These are phyloP conservation scores for Crypturellus undulatus DNA, from an alignment of 2,113 vertebrate species.

Conservation along the genomic window DNA sequence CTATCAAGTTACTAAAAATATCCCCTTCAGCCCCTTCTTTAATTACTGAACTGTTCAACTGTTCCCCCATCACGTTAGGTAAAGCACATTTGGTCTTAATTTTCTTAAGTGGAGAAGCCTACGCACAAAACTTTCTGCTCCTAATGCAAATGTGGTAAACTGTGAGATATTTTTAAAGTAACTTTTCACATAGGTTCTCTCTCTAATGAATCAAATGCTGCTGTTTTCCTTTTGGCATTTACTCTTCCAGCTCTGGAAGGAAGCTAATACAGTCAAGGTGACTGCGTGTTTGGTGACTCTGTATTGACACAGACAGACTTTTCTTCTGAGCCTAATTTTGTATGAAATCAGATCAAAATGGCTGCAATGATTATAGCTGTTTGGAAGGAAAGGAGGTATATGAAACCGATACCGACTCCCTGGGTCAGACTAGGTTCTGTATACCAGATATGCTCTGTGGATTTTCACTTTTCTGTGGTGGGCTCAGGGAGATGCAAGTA, in stretches of 20 bases:
- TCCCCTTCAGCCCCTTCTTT: neutral
- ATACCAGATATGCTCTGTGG: fast-evolving
- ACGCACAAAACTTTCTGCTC: neutral
- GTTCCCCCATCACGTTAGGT: neutral
- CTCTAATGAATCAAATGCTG: neutral
- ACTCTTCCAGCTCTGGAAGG: neutral
- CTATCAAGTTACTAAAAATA: constrained; percentile 39
- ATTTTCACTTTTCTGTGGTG: neutral
- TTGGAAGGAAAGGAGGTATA: neutral
- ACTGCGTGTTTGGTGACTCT: fast-evolving
- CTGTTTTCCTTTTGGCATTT: neutral
- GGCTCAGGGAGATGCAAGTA: neutral
- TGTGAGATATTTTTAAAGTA: neutral
- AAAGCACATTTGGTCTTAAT: neutral
- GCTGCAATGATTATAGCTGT: neutral
- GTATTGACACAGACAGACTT: neutral
- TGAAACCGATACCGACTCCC: neutral
- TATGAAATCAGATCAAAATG: neutral
- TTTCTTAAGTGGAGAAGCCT: neutral
- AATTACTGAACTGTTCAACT: constrained; percentile 6
- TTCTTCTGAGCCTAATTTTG: neutral
- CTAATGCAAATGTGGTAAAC: neutral
- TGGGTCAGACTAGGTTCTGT: neutral
- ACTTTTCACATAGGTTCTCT: neutral
- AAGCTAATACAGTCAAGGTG: neutral